Base-by-base conservation (phyloP, 2,797 vertebrate genomes). In the Falco biarmicus region DNA sequence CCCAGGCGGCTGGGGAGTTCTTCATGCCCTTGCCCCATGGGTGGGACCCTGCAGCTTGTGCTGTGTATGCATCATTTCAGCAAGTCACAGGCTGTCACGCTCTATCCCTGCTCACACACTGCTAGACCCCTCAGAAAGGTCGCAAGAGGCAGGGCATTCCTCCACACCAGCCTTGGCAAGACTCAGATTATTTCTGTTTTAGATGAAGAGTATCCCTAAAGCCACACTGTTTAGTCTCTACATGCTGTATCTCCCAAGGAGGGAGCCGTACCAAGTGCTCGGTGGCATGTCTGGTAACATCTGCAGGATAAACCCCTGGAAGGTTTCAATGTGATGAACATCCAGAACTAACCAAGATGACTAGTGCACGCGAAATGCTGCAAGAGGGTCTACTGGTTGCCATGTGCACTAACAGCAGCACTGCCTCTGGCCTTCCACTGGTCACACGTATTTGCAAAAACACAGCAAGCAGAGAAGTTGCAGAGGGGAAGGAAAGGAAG, bases 11-110 rank as follows among this genome's bases (percentile, higher is more conserved):
- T 15, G 34, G 11, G 57, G n/a, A 48, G 32, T 15, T 41, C 32
- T 26, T 59, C 32, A 57, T 51, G 56, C 61, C 56, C 77, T 61
- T 50, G 13, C 24, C 48, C 59, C 31, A 26, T 17, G 12, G 45
- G 4, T 45, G 19, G 41, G 51, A 51, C 9, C 14, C 65, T 13
- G 24, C 2, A 0, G 25, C 32, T 51, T 2, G 0, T 22, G 65
- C 71, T 19, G 4, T 24, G 4, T 2, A 9, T 8, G 13, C 41
- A 6, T 13, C 28, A 25, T 21, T 51, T 50, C 69, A 47, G 43
- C 65, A 77, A 21, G 6, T 19, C 69, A 31, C 41, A 37, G 48
- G 28, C 6, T 25, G 37, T 29, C 28, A 1, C 6, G 57, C 59
- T 75, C 60, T 48, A 31, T 6, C 59, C 15, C 39, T 41, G 34